Evolutionary conservation across 2,888 invertebrate species (phyloP), one percentile per base, ranked within the genome.

Genomic region (Platycheirus albimanus): DNA sequence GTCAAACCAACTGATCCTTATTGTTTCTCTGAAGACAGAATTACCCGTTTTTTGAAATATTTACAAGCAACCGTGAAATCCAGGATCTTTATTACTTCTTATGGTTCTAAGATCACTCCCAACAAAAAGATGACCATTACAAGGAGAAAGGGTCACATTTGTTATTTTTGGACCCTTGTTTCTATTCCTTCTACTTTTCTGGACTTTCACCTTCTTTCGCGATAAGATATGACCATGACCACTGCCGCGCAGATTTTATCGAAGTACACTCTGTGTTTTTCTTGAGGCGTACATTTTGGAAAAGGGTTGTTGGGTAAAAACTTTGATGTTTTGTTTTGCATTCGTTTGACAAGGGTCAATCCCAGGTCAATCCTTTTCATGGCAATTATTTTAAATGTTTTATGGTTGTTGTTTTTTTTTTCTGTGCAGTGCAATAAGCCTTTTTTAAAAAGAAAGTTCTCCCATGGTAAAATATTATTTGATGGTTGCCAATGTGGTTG

Each of bases 311-410:
- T 6, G 19, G 19, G 38, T 8, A 10, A 52, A 17, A 47, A 54
- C 30, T 56, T 64, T 72, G 58, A 67, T 54, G 47, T 47, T 13
- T 49, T 79, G 67, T 79, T 75, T 79, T 72, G 78, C n/a, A n/a
- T 61, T 58, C 33, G 20, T 49, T 79, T 80, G 76, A 80, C 56
- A 76, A 70, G 80, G 80, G 80, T 70, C 80, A 76, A 20, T 17
- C 43, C 15, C n/a, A 7, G 19, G 56, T 80, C 76, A 80, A 41
- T 41, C 56, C 70, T 80, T 51, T 64, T 8, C 75, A 75, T 75
- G 69, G 63, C 56, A 75, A 69, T 80, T 75, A 69, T 33, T 54
- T 61, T 64, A 49, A 36, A 80, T 69, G 63, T 80, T 75, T 69
- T 75, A 64, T 58, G 36, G 56, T 75, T 69, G 17, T 67, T 64